These are phyloP conservation scores for Cyprinus carpio DNA, from an alignment of 2,113 vertebrate species.

Conservation along the genomic window DNA sequence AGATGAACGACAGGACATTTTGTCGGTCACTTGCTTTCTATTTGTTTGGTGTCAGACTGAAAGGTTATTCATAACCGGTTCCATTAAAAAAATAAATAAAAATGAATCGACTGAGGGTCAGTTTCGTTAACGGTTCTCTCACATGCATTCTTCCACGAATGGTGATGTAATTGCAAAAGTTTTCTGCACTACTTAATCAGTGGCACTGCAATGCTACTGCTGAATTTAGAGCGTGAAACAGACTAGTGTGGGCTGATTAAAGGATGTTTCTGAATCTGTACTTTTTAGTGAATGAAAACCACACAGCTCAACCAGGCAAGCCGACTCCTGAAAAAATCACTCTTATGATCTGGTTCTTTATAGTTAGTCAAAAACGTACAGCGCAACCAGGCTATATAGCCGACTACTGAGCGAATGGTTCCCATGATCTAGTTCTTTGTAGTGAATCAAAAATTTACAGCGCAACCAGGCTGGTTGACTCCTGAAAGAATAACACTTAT, in stretches of 20 bases:
- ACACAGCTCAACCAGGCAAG: background rate
- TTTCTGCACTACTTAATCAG: background rate
- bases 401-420: background rate
- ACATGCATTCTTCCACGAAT: background rate
- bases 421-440: background rate
- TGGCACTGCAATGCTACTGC: background rate
- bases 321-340: background rate
- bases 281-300: background rate
- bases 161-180: background rate
- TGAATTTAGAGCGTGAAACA: background rate
- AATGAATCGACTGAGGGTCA: background rate
- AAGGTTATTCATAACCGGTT: background rate
- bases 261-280: background rate
- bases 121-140: background rate
- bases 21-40: background rate
- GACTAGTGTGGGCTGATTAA: background rate
- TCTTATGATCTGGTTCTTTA: background rate
- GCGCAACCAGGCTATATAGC: background rate
- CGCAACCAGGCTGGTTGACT: too few species aligned
- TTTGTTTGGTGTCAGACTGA: background rate
- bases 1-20: background rate
- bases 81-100: background rate
- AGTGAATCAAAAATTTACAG: background rate
- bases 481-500: too few species aligned
- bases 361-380: background rate